Evolutionary conservation across 2,797 vertebrate species (phyloP).

Genomic region (Botia almorhae): DNA sequence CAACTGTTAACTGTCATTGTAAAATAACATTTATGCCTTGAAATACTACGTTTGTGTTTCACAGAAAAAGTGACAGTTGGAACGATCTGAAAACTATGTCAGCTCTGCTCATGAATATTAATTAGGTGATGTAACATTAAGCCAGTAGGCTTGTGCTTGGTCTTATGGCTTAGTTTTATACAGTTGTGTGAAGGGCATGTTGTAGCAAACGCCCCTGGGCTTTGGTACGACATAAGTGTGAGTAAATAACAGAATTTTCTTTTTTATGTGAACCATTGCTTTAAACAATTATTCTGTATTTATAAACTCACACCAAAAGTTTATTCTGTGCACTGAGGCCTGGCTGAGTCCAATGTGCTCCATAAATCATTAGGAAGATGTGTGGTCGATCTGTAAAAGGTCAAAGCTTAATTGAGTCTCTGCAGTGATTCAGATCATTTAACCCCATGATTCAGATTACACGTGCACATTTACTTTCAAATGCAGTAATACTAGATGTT

Average conservation of each 20-base stretch:
- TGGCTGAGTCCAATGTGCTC: constrained; percentile 35
- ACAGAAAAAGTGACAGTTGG: not conserved
- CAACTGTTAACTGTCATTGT: no score
- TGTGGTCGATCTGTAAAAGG: constrained; percentile 37
- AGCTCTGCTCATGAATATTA: not conserved
- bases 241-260: not conserved
- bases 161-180: not conserved
- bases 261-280: not conserved
- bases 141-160: not conserved
- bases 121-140: not conserved
- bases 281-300: constrained; percentile 12
- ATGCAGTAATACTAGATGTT: constrained; percentile 56
- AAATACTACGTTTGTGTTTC: not conserved
- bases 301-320: not conserved
- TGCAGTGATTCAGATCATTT: constrained; percentile 36
- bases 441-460: constrained; percentile 37
- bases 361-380: constrained; percentile 55
- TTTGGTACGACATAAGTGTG: not conserved
- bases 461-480: constrained; percentile 48
- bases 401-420: constrained; percentile 39
- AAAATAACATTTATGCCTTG: no score
- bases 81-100: not conserved
- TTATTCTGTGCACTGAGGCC: not conserved
- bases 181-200: not conserved
- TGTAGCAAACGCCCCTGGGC: not conserved